phyloP scores from a whole-genome alignment of 2,113 vertebrate species.

The Corythornis cristatus region DNA sequence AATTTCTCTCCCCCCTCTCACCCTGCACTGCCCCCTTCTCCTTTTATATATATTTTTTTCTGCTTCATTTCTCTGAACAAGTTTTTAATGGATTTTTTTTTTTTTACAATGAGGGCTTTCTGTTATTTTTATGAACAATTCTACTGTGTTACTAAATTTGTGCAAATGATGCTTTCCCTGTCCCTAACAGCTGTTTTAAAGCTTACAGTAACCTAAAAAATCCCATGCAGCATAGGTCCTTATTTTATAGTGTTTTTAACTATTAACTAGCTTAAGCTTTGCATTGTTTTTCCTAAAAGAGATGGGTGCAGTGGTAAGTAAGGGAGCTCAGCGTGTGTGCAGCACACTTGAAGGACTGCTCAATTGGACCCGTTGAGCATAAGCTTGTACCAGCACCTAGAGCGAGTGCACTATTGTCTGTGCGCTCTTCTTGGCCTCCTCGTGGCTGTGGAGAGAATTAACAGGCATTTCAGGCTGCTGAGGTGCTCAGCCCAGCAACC shows the following conservation, averaged over 20 bases:
- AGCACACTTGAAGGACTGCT: not conserved
- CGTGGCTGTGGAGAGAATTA: not conserved
- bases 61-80: too few relatives aligned
- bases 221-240: not conserved
- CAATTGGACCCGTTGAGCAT: too few relatives aligned
- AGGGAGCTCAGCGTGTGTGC: rapidly evolving
- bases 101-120: not conserved
- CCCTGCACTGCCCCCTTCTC: too few relatives aligned
- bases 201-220: not conserved
- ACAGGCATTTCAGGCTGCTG: not conserved
- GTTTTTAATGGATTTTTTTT: too few relatives aligned
- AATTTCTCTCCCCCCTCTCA: too few relatives aligned
- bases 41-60: too few relatives aligned
- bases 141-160: not conserved
- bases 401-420: not conserved
- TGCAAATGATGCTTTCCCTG: not conserved
- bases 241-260: not conserved
- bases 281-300: not conserved
- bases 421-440: not conserved
- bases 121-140: not conserved
- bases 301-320: not conserved
- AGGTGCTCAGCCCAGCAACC: not conserved
- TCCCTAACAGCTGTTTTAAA: not conserved
- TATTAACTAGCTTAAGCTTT: not conserved
- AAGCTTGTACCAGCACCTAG: not conserved